Evolutionary conservation across 2,113 vertebrate genomes (phyloP).

Genomic region (Centropus bengalensis): DNA sequence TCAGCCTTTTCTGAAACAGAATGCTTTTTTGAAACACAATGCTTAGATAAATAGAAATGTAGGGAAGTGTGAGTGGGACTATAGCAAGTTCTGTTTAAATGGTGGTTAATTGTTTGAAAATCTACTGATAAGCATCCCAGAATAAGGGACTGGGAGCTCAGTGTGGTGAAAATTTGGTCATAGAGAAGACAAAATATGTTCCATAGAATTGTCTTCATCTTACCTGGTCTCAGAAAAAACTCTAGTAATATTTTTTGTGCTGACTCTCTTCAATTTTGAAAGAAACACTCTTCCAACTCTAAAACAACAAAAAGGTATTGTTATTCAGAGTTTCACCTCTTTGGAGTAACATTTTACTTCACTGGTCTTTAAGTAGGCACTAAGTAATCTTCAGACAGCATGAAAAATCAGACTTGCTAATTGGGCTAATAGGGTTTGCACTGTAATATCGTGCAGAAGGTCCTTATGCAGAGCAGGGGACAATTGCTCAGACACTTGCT

Average conservation of each 20-base stretch:
- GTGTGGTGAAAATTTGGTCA: not conserved
- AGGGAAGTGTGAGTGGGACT: not conserved
- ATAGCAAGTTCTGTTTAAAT: not conserved
- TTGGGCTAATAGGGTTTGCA: not conserved
- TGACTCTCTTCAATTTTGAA: not conserved
- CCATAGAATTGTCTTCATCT: not conserved
- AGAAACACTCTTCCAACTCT: not conserved
- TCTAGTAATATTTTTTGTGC: not conserved
- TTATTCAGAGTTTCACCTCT: not conserved
- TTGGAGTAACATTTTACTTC: not conserved
- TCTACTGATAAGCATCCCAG: not conserved
- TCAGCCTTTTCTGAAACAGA: not conserved
- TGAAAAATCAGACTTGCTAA: not conserved
- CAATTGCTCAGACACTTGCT: not conserved
- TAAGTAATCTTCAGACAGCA: not conserved
- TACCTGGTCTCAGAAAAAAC: not conserved
- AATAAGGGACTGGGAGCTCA: not conserved
- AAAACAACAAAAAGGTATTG: not conserved
- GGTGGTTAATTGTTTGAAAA: not conserved
- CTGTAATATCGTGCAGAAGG: not conserved
- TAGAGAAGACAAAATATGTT: not conserved
- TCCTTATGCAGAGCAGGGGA: not conserved
- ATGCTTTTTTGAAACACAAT: not conserved
- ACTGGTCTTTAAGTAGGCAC: not conserved
- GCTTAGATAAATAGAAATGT: rapidly evolving